Base-by-base conservation (phyloP, 2,797 vertebrate genomes). In the Macroramphosus scolopax region DNA sequence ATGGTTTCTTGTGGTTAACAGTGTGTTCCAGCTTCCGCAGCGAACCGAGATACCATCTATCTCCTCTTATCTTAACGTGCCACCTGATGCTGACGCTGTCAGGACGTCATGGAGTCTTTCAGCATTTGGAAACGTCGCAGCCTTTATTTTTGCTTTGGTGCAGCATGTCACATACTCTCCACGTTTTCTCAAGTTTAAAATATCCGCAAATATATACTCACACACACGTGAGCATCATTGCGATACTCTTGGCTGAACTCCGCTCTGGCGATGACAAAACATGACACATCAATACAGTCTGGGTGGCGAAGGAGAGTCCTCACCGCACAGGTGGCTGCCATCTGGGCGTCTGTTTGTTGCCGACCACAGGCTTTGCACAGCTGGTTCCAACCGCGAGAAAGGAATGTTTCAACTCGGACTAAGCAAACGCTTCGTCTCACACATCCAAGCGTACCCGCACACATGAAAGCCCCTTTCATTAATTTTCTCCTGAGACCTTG, bases 251-350 rank as follows among this genome's bases (percentile, higher is more conserved):
- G 44, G 18, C 26, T 38, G 8, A 11, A 17, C 22, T 43, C 42
- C 47, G 15, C 24, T 47, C 30, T 28, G 42, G 49, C 35, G 36
- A 24, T 64, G 39, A 43, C 26, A n/a, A 51, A 33, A 31, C 43
- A 46, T 76, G 62, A 75, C 48, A 69, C 61, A 67, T 25, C 47
- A 43, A 12, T 75, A 76, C 80, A 63, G 53, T 72, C 43, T 59
- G 61, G 63, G 60, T 59, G 65, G 59, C 56, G 16, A 47, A 77
- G 68, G 59, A 74, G 55, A 74, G 46, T 65, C 63, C 44, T 75
- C 53, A 0, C 37, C 49, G 50, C 59, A 70, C 79, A 82, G 81
- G 79, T 83, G 80, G 79, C 70, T 47, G 44, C 75, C 76, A 74
- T 71, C 65, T 83, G 80, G 39, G 18, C 9, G 2, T 37, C 34